Base-by-base conservation (phyloP, 2,888 invertebrate genomes). In the Ferrisia virgata region DNA sequence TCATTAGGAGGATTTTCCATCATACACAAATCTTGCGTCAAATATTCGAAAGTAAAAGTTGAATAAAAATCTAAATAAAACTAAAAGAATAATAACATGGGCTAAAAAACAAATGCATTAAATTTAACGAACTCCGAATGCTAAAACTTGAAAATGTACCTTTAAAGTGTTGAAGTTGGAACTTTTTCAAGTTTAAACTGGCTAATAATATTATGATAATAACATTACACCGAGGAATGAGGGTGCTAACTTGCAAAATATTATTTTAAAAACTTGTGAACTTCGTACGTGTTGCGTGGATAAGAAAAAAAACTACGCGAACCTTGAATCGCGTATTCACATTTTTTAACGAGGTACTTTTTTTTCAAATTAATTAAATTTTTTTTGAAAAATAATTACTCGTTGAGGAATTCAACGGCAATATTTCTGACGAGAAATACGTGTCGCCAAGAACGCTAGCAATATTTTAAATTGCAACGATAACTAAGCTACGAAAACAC, bases 171-270 rank as follows among this genome's bases (percentile, higher is more conserved):
- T 22, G 11, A 72, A 72, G 43, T 69, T 72, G n/a, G n/a, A 76
- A 83, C 83, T 83, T 83, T 76, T 36, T 22, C 3, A 82, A 40
- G 15, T 82, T 47, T 43, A 76, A 83, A 83, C 72, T 31, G 83
- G 83, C 76, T 83, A 83, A 83, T 83, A 83, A 83, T 83, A 83
- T 83, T 83, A 39, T 47, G 40, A 76, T 76, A 76, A 83, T 83
- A 83, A 83, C 72, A 25, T 40, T 43, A 22, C 72, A 40, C 43
- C 31, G 82, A 53, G 47, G 39, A 72, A 83, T 76, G 43, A 82
- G 82, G 82, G 58, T 39, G 82, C 58, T 64, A 82, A 82, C 58
- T 82, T 39, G 82, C 64, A 39, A 82, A 83, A 83, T 72, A 83
- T 83, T 39, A 64, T 83, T 83, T 76, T 43, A 76, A 83, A 76